These are phyloP conservation scores for Heliconius congener DNA, from an alignment of 1,140 invertebrate species.

Conservation along the genomic window DNA sequence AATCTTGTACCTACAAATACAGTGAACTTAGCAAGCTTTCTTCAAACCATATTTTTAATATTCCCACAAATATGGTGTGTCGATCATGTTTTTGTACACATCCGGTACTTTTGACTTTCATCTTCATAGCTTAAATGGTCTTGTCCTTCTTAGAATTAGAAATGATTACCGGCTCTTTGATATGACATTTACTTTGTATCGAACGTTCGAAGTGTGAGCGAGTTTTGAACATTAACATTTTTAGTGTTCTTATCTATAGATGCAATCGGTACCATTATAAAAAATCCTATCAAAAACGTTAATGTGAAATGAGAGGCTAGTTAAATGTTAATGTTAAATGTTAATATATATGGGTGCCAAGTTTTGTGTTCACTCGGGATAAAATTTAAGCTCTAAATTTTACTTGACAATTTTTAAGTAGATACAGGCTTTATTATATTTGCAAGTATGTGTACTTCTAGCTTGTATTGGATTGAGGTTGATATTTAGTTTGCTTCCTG, in stretches of 20 bases:
- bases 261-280: background rate
- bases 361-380: no score
- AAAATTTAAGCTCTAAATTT: no score
- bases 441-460: no score
- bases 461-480: no score
- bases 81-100: conserved; percentile 4
- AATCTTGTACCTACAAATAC: conserved; percentile 5
- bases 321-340: no score
- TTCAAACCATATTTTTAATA: conserved; percentile 13
- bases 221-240: background rate
- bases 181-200: conserved; percentile 19
- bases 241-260: background rate
- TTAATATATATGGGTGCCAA: no score
- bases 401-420: no score
- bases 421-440: no score
- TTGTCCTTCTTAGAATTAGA: conserved; percentile 33
- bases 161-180: conserved; percentile 35
- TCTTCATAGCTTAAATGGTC: conserved; percentile 30
- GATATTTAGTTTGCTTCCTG: no score
- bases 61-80: background rate
- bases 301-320: no score
- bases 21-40: background rate
- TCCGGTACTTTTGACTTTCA: conserved; percentile 31
- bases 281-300: no score
- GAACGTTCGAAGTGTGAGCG: conserved; percentile 14